A percentile compares a stretch with the other conserved stretches of the same genome.
Conservation (phyloP, 2,797 vertebrate genomes). For the Acanthurus leucopareius region DNA sequence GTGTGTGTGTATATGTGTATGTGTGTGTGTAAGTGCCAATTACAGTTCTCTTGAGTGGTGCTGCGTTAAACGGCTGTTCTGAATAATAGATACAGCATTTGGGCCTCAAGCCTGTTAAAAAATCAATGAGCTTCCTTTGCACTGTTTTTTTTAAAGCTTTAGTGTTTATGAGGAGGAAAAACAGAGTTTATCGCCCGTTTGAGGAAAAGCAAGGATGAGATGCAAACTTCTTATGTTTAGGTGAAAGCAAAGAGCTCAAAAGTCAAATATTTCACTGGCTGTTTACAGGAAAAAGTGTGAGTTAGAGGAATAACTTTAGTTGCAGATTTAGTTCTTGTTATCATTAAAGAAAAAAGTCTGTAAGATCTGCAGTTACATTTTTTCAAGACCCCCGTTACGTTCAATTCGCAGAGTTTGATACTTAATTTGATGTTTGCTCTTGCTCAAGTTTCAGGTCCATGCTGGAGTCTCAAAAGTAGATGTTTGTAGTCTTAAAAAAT, state of each 20-base stretch:
- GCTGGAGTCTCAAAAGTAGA: no score
- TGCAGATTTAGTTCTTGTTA: no score
- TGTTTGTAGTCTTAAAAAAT: no score
- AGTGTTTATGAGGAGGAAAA: conserved; percentile 27
- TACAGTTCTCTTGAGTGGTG: conserved; percentile 42
- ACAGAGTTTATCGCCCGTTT: conserved; percentile 25
- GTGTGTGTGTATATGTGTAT: conserved; percentile 31
- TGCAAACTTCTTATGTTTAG: not conserved
- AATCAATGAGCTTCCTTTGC: conserved; percentile 66
- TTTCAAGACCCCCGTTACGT: no score
- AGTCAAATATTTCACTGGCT: no score
- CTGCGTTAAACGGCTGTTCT: conserved; percentile 60
- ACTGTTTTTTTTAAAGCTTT: conserved; percentile 51
- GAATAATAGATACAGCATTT: conserved; percentile 65
- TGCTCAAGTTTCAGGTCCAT: no score
- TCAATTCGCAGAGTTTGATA: no score
- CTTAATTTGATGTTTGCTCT: no score
- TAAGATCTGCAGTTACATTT: no score
- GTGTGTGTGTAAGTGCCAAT: conserved; percentile 23
- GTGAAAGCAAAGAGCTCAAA: not conserved
- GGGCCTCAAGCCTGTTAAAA: conserved; percentile 62
- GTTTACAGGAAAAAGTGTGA: no score
- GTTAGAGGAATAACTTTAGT: no score
- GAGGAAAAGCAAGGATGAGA: not conserved
- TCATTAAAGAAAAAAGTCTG: no score